These are phyloP conservation scores for Caerostris extrusa DNA, from an alignment of 1,140 invertebrate genomes.

Conservation along the genomic window DNA sequence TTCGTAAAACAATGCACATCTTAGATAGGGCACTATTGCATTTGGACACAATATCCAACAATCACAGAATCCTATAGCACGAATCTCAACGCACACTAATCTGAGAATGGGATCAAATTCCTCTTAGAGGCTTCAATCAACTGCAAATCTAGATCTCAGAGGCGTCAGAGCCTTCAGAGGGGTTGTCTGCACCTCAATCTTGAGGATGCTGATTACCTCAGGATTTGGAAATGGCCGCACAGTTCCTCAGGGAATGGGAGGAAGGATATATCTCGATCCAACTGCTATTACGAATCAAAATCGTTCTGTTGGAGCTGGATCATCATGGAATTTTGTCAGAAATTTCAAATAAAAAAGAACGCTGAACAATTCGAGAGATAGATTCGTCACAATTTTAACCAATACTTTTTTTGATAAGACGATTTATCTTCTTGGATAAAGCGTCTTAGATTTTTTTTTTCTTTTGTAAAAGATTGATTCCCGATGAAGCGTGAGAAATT, in stretches of 20 bases:
- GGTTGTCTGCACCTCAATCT: too few species aligned
- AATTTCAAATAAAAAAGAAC: not conserved
- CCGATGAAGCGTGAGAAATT: not conserved
- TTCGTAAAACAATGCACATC: not conserved
- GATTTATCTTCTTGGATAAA: not conserved
- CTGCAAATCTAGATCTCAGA: not conserved
- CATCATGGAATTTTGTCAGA: not conserved
- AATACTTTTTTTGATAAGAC: not conserved
- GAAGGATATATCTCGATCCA: not conserved
- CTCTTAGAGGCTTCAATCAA: not conserved
- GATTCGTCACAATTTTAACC: conserved; percentile 34
- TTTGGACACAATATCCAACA: not conserved
- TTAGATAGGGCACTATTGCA: not conserved
- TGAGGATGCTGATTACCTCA: not conserved
- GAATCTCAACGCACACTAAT: not conserved
- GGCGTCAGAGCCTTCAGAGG: not conserved
- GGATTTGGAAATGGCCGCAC: not conserved
- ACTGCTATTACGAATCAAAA: not conserved
- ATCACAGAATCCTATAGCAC: not conserved
- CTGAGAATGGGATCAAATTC: not conserved
- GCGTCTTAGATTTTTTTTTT: conserved; percentile 1
- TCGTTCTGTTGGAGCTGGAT: not conserved
- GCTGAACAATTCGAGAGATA: not conserved
- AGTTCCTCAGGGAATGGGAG: not conserved
- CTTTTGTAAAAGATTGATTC: not conserved